Percentiles rank a stretch among this genome's conserved stretches.
Conservation (phyloP, 1,140 invertebrate species). For the Druon quercuslanigerum region DNA sequence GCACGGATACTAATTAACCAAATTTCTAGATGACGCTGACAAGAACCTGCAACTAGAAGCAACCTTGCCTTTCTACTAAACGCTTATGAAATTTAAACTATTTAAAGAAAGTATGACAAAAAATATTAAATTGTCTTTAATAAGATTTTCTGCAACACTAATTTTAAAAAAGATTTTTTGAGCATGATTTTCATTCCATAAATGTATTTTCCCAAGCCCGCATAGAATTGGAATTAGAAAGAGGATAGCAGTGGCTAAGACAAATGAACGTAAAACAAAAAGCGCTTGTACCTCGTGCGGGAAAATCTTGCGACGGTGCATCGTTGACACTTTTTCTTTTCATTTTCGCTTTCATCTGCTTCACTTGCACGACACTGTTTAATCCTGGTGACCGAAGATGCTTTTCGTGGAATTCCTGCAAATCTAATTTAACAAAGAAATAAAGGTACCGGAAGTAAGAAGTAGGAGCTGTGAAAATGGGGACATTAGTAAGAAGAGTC, state of each 20-base stretch:
- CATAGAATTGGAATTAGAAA: constrained; percentile 39
- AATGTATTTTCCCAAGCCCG: not conserved
- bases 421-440: no score
- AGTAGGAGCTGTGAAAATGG: no score
- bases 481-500: no score
- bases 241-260: constrained; percentile 38
- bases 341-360: no score
- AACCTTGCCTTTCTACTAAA: no score
- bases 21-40: no score
- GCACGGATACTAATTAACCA: no score
- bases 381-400: constrained; percentile 39
- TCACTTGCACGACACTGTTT: constrained; percentile 12
- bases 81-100: no score
- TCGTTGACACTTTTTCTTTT: constrained; percentile 44
- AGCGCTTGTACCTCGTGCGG: constrained; percentile 38
- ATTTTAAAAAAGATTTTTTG: not conserved
- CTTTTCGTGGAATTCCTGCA: constrained; percentile 39
- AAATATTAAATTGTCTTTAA: not conserved
- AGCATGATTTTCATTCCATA: not conserved
- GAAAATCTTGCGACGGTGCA: constrained; percentile 35
- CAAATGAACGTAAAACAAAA: constrained; percentile 46
- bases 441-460: constrained; percentile 28
- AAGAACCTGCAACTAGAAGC: no score
- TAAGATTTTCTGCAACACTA: not conserved
- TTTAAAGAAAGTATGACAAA: no score